Conservation (phyloP, 2,113 vertebrate genomes). For the Alligator mississippiensis region DNA sequence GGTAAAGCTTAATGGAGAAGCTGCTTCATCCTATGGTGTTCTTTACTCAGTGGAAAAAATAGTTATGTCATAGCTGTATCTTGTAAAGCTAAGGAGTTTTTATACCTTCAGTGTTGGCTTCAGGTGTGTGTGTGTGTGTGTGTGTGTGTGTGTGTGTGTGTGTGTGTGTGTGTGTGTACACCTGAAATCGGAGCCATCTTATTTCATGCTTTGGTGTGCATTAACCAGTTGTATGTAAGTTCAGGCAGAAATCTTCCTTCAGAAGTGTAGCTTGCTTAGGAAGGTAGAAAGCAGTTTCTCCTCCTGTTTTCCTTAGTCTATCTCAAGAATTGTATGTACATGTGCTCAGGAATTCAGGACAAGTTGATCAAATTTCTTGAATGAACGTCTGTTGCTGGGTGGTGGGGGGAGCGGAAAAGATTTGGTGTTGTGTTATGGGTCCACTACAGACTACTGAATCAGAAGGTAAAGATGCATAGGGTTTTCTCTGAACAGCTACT, state of each 20-base stretch:
- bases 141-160: not conserved
- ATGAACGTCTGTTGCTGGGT: no score
- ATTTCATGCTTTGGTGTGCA: not conserved
- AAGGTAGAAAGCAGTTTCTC: no score
- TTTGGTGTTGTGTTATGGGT: no score
- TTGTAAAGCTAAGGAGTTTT: not conserved
- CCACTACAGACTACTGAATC: no score
- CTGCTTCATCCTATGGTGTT: rapidly evolving
- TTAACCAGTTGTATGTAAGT: not conserved
- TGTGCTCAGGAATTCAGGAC: no score
- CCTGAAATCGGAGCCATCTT: not conserved
- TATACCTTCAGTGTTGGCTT: not conserved
- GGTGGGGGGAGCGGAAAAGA: no score
- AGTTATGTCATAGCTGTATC: not conserved
- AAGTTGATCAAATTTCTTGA: no score
- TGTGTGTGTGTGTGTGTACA: not conserved
- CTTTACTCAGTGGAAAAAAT: not conserved
- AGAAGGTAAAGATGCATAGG: no score
- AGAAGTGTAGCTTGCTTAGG: not conserved
- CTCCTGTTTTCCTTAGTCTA: no score
- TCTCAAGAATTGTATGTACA: no score
- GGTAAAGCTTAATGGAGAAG: slow-evolving; percentile 77
- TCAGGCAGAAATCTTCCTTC: not conserved
- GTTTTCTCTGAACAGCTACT: no score
- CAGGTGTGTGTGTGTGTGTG: not conserved